phyloP scores from a whole-genome alignment of 2,797 vertebrate species.

The Tinamus major region DNA sequence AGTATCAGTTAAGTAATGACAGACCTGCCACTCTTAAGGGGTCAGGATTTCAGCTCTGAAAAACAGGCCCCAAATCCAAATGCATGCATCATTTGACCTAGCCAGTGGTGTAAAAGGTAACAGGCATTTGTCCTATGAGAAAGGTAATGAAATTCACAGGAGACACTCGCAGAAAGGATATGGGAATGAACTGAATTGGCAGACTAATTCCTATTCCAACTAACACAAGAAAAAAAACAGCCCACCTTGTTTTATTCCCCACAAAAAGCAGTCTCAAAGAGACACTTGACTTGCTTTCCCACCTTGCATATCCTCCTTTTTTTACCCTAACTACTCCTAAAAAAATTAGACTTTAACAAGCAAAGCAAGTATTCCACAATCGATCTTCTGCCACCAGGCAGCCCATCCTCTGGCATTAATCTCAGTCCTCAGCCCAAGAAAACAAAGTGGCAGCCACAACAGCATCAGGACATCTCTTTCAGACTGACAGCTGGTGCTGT shows the following conservation, averaged over 20 bases:
- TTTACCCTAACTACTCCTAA: background rate
- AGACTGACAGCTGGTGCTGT: constrained; percentile 69
- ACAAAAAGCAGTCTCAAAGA: background rate
- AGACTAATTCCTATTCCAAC: background rate
- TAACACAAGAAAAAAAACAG: background rate
- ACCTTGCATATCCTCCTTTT: background rate
- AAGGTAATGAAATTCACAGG: background rate
- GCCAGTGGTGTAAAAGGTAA: background rate
- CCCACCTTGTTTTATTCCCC: too few species aligned
- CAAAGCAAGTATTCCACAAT: background rate
- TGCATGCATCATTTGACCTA: background rate
- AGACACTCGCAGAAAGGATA: too few species aligned
- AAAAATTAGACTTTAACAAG: background rate
- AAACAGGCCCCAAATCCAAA: background rate
- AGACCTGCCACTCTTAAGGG: background rate
- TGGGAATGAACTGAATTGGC: background rate
- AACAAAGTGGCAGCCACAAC: background rate
- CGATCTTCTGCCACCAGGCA: background rate
- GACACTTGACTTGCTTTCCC: background rate
- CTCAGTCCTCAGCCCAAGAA: background rate
- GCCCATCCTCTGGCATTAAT: background rate
- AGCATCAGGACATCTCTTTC: background rate
- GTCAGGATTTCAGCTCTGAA: background rate
- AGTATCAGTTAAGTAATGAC: background rate
- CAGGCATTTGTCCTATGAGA: background rate